Base-by-base conservation (phyloP, 1,140 invertebrate genomes). In the Drosophila sproati region DNA sequence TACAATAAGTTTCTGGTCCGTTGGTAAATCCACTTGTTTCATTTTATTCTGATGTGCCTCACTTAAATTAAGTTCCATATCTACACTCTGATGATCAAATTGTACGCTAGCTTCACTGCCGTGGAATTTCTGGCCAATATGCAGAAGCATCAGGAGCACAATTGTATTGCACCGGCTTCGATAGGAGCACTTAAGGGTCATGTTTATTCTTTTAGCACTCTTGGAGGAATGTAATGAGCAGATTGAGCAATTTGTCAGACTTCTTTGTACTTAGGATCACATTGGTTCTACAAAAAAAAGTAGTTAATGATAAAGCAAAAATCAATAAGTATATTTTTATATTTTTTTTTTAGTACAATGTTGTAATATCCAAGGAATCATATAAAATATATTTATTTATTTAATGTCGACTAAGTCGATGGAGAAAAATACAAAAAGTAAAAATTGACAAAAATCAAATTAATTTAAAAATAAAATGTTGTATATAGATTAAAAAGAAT, bases 1-100 rank as follows among this genome's bases (percentile, higher is more conserved):
- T 5, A 92, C 88, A 1, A 90, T 69, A 5, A 91, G 68, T 47
- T 87, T 82, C 62, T 91, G 83, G 64, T 91, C 85, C 41, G 71
- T 80, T 52, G 69, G 80, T 43, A 73, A 57, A n/a, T 80, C 71
- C 28, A 87, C 48, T 68, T 86, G 67, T 43, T 92, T 78, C 4
- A 71, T 64, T 64, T 77, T 85, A 29, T 80, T 88, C 43, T 78
- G 63, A 4, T 68, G 63, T 31, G 71, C 62, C 6, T 88, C 89
- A 59, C 73, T 72, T 29, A 68, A 57, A 2, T 71, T 5, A 55
- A 77, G 73, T 52, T 82, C 68, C 29, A 64, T 75, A 5, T 87
- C 82, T 6, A 54, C 7, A 0, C 80, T 62, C 20, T 79, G 70
- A 8, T 86, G 73, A 31, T 82, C 56, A 8, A 79, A 78, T 47